Conservation (phyloP, 2,888 invertebrate species). For the Caenorhabditis drosophilae region DNA sequence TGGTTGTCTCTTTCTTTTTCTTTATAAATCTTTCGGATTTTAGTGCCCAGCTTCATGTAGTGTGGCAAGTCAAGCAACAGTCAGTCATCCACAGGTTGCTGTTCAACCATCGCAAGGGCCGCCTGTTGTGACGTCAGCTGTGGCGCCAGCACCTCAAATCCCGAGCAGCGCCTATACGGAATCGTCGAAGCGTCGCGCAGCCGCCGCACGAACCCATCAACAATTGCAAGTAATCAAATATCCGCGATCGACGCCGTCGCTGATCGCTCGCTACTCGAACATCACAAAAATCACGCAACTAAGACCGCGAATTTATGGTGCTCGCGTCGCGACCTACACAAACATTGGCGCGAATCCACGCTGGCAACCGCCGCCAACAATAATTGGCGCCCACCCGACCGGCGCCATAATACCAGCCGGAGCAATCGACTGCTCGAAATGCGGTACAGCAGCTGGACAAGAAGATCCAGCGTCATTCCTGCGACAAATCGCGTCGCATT, state of each 20-base stretch:
- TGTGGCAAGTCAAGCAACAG: slow-evolving; percentile 9
- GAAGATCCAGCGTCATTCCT: slow-evolving; percentile 56
- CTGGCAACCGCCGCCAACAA: slow-evolving; percentile 43
- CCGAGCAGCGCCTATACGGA: slow-evolving; percentile 33
- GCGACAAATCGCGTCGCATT: slow-evolving; percentile 49
- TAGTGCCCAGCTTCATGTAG: slow-evolving; percentile 40
- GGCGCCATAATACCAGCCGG: slow-evolving; percentile 23
- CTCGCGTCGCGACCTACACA: slow-evolving; percentile 13
- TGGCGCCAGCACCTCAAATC: slow-evolving; percentile 43
- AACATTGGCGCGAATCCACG: slow-evolving; percentile 27
- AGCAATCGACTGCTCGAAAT: slow-evolving; percentile 46
- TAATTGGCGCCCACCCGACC: slow-evolving; percentile 4
- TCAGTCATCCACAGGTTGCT: too few relatives aligned
- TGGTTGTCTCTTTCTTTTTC: too few relatives aligned
- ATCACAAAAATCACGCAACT: background rate
- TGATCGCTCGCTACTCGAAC: background rate
- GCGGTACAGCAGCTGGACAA: slow-evolving; percentile 32
- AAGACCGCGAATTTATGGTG: slow-evolving; percentile 26
- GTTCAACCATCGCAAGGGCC: background rate
- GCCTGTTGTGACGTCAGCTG: slow-evolving; percentile 5
- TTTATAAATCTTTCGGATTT: background rate
- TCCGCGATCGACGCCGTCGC: slow-evolving; percentile 8
- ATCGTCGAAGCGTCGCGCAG: slow-evolving; percentile 21
- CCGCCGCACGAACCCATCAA: slow-evolving; percentile 33
- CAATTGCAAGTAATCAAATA: slow-evolving; percentile 27